Evolutionary conservation across 2,888 invertebrate genomes (phyloP), one percentile per base, ranked within the genome.

Genomic region (Eilema griseolum): DNA sequence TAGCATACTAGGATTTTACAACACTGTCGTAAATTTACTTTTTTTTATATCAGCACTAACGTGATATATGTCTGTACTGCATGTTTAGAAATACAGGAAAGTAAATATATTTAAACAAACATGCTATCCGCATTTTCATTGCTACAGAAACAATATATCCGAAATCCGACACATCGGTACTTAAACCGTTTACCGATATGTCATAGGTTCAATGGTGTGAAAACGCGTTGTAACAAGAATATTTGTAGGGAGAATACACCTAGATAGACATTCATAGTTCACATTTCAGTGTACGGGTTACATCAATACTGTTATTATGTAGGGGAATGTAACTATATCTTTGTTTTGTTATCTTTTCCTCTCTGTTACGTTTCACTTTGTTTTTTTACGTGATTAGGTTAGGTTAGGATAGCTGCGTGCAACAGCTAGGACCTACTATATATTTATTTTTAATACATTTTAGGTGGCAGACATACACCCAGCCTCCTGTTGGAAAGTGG

Each of bases 151-250:
- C 67, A 61, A 14, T 31, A 67, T 57, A 31, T 59, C 24, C 33
- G 33, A 57, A 66, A 24, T 28, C 28, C 28, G 67, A 67, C 61
- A 65, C 61, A 59, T 61, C 26, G 37, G 20, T 33, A 61, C 24
- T 67, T 52, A 62, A 62, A 62, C 33, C 37, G 62, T 62, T 67
- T 26, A 67, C 10, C 67, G 26, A 61, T 52, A 62, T 33, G 67
- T 67, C 67, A 67, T 62, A 67, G 24, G 52, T 56, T 26, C 67
- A 67, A 62, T 62, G 62, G 61, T 56, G 46, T 56, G 56, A 62
- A 56, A 62, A 62, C 65, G 26, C 33, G 23, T 57, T 33, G 23
- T 56, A 33, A 52, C 65, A 65, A 52, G 12, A 56, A 65, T 23
- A 64, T 52, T 46, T 46, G 56, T 65, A 12, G 28, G 3, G 14